A percentile compares a stretch with the other conserved stretches of the same genome.
Evolutionary conservation across 2,113 vertebrate species (phyloP).

Genomic region (Sorex fumeus): DNA sequence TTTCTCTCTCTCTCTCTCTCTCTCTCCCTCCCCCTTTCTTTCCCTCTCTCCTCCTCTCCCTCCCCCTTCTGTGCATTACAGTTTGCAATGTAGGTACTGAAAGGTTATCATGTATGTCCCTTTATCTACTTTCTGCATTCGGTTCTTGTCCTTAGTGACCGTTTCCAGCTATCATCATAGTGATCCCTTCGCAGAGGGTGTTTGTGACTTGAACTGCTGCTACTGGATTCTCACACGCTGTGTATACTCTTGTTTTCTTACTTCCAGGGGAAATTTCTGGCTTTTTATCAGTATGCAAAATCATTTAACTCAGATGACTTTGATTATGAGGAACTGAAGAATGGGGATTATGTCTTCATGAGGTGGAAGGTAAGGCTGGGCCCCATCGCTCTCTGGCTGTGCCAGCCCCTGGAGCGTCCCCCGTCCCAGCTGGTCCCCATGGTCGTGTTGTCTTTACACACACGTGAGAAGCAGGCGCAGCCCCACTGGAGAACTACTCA

Average conservation of each 20-base stretch:
- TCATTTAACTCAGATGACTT: conserved; percentile 99
- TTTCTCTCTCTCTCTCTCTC: too few species aligned
- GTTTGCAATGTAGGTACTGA: too few species aligned
- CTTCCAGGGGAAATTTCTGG: conserved; percentile 97
- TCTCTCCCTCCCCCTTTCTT: too few species aligned
- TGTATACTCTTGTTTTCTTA: conserved; percentile 14
- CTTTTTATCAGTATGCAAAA: conserved; percentile 99
- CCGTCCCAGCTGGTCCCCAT: not conserved
- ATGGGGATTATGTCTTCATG: conserved; percentile 98
- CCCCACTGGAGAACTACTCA: not conserved
- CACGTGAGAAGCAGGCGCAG: not conserved
- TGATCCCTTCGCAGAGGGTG: too few species aligned
- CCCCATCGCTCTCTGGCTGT: not conserved
- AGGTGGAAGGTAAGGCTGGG: conserved; percentile 95
- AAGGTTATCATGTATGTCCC: too few species aligned
- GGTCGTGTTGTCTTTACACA: not conserved
- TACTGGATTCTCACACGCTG: not conserved
- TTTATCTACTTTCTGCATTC: too few species aligned
- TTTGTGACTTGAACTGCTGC: too few species aligned
- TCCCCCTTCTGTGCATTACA: too few species aligned
- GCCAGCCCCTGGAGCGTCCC: not conserved
- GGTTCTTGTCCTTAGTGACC: too few species aligned
- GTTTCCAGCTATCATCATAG: too few species aligned
- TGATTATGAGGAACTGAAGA: conserved; percentile 96
- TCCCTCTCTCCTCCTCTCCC: too few species aligned